These are phyloP conservation scores for Artibeus lituratus DNA, from an alignment of 2,797 vertebrate genomes.

Conservation along the genomic window DNA sequence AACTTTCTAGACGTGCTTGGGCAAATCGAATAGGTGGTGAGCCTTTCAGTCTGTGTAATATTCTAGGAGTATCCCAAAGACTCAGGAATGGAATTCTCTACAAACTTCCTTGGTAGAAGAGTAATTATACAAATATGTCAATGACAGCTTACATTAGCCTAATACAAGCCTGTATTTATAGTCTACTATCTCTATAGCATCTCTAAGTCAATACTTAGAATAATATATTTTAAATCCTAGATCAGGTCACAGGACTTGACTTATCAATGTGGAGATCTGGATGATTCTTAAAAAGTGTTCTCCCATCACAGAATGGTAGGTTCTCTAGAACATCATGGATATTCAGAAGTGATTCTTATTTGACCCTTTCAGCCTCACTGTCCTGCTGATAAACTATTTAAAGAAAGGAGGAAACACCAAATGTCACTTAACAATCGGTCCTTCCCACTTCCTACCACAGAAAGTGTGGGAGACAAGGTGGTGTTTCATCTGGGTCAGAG, in stretches of 20 bases:
- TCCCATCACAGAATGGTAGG: background rate
- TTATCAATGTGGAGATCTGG: background rate
- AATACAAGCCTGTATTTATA: background rate
- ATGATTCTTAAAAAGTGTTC: background rate
- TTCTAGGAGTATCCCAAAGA: background rate
- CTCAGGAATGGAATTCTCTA: background rate
- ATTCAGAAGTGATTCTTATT: background rate
- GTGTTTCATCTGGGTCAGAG: background rate
- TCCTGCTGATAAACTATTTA: background rate
- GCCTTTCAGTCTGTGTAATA: background rate
- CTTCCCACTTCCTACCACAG: background rate
- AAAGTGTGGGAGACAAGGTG: background rate
- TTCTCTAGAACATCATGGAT: background rate
- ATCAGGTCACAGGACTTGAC: background rate
- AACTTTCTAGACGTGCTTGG: background rate
- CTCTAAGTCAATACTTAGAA: background rate
- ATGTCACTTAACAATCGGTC: background rate
- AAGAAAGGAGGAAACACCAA: background rate
- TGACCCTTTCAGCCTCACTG: background rate
- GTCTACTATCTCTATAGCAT: background rate
- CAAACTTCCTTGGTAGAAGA: background rate
- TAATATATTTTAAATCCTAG: conserved; percentile 7
- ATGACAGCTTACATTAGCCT: conserved; percentile 5
- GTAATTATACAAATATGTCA: background rate
- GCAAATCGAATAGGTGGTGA: conserved; percentile 7